phyloP scores from a whole-genome alignment of 2,888 invertebrate species.

The Tridacna crocea region DNA sequence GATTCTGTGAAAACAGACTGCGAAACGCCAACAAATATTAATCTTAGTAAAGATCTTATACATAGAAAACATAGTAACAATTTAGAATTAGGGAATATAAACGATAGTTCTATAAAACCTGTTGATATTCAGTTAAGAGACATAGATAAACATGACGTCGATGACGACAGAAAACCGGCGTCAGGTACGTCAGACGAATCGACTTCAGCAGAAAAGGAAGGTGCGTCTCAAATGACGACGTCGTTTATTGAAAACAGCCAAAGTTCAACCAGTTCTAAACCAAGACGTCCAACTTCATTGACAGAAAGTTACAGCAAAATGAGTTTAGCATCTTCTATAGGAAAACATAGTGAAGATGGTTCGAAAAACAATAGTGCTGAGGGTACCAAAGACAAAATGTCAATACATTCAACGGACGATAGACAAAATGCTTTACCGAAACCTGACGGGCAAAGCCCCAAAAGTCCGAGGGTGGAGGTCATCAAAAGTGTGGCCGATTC shows the following conservation, averaged over 20 bases:
- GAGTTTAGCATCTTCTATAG: constrained; percentile 49
- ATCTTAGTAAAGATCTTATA: constrained; percentile 35
- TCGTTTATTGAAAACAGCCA: constrained; percentile 71
- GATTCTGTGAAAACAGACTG: constrained; percentile 46
- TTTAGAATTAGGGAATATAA: constrained; percentile 12
- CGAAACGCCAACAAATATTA: constrained; percentile 60
- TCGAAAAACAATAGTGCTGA: constrained; percentile 34
- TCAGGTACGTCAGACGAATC: constrained; percentile 71
- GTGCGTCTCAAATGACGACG: constrained; percentile 65
- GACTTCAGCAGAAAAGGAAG: constrained; percentile 60
- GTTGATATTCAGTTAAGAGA: constrained; percentile 53
- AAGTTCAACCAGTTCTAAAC: constrained; percentile 45
- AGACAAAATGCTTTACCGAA: constrained; percentile 75
- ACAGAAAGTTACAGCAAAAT: constrained; percentile 72
- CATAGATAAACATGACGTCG: constrained; percentile 45
- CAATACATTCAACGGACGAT: constrained; percentile 63
- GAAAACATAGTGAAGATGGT: constrained; percentile 39
- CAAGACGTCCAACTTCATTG: constrained; percentile 74
- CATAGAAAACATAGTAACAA: constrained; percentile 36
- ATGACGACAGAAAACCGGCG: constrained; percentile 65
- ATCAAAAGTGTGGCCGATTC: constrained; percentile 34
- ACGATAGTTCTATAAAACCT: constrained; percentile 16
- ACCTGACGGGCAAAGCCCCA: constrained; percentile 80
- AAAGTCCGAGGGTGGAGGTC: constrained; percentile 67
- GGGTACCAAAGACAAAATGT: constrained; percentile 45